Conservation (phyloP, 2,113 vertebrate genomes). For the Arenaria interpres region DNA sequence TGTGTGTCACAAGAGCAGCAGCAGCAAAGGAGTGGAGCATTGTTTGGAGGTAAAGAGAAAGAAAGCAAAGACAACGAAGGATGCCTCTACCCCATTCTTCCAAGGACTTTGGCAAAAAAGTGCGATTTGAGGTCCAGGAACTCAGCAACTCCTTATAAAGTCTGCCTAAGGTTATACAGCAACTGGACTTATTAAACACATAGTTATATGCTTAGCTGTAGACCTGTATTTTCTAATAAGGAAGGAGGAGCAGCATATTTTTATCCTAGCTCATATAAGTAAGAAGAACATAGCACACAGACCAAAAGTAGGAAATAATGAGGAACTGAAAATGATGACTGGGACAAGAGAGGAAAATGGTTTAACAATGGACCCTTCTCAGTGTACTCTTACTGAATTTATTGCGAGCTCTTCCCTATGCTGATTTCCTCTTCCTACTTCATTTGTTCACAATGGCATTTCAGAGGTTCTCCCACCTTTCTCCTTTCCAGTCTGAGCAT, state of each 20-base stretch:
- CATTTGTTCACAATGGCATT: neutral
- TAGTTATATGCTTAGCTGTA: neutral
- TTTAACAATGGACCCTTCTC: neutral
- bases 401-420: neutral
- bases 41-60: neutral
- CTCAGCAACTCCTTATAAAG: neutral
- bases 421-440: neutral
- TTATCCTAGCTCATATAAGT: neutral
- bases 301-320: neutral
- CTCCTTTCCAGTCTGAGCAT: neutral
- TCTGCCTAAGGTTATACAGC: neutral
- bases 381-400: neutral
- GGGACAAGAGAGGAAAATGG: neutral
- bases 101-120: neutral
- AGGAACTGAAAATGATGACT: neutral
- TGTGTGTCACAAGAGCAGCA: neutral
- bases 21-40: neutral
- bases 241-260: neutral
- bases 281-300: neutral
- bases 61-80: fast-evolving
- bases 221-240: neutral
- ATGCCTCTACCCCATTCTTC: neutral
- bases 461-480: neutral
- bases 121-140: neutral
- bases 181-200: neutral